Evolutionary conservation across 2,113 vertebrate species (phyloP).

Genomic region (Ascaphus truei): DNA sequence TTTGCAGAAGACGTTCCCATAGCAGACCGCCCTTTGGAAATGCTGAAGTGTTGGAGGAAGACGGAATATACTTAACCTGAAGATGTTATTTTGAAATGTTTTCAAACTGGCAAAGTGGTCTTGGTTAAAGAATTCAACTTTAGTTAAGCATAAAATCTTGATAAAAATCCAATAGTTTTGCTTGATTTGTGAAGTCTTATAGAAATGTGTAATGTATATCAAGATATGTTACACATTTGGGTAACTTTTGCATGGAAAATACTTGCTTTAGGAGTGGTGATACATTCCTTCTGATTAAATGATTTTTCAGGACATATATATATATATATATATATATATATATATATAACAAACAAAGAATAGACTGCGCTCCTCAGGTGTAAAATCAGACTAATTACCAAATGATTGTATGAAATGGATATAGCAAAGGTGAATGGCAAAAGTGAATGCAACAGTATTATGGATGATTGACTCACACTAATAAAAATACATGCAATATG

Average conservation of each 20-base stretch:
- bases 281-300: background rate
- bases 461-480: too few relatives aligned
- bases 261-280: background rate
- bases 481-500: too few relatives aligned
- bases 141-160: background rate
- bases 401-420: too few relatives aligned
- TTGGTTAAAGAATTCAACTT: background rate
- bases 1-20: background rate
- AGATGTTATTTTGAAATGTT: background rate
- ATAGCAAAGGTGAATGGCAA: too few relatives aligned
- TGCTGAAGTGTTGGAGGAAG: background rate
- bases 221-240: slow-evolving; percentile 3
- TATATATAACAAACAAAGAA: too few relatives aligned
- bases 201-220: background rate
- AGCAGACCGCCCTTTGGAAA: slow-evolving; percentile 1
- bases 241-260: background rate
- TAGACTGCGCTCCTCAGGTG: too few relatives aligned
- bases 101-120: slow-evolving; percentile 16
- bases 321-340: too few relatives aligned
- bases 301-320: background rate
- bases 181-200: slow-evolving; percentile 18
- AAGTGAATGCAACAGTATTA: too few relatives aligned
- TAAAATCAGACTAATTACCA: too few relatives aligned
- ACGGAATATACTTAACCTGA: background rate
- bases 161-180: background rate